A percentile compares a stretch with the other conserved stretches of the same genome.
phyloP scores from a whole-genome alignment of 2,797 vertebrate species.

The Acipenser transmontanus region DNA sequence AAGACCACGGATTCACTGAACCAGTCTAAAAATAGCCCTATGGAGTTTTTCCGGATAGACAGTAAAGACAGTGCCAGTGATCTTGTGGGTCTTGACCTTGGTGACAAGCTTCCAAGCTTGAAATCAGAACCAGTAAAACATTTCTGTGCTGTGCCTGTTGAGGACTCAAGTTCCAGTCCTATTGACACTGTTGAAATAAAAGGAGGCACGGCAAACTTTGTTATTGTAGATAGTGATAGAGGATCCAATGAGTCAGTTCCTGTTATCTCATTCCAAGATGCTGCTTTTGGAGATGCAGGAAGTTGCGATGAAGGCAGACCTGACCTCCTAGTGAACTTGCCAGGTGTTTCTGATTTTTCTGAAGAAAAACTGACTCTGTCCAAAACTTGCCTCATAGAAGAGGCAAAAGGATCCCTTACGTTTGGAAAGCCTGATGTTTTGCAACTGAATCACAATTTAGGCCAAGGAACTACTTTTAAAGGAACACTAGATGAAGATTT shows the following conservation, averaged over 20 bases:
- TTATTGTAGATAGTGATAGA: conserved; percentile 65
- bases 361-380: conserved; percentile 47
- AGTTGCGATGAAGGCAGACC: conserved; percentile 79
- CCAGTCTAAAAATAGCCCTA: conserved; percentile 78
- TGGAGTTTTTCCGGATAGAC: conserved; percentile 92
- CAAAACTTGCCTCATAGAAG: conserved; percentile 42
- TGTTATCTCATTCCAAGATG: conserved; percentile 92
- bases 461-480: conserved; percentile 20
- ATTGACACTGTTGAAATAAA: conserved; percentile 46
- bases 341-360: conserved; percentile 52
- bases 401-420: conserved; percentile 55
- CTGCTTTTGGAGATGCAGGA: conserved; percentile 63
- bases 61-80: conserved; percentile 89
- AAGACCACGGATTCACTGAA: conserved; percentile 63
- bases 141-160: conserved; percentile 53
- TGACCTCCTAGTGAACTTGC: conserved; percentile 90
- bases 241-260: conserved; percentile 87
- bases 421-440: conserved; percentile 85
- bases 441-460: conserved; percentile 68
- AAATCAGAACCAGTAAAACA: conserved; percentile 59
- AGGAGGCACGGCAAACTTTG: conserved; percentile 47
- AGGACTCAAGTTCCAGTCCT: conserved; percentile 43
- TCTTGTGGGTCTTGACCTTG: conserved; percentile 65
- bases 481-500: too few species aligned
- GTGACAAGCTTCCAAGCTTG: conserved; percentile 56